These are phyloP conservation scores for Vulpes ferrilata DNA, from an alignment of 2,113 vertebrate species.

Conservation along the genomic window DNA sequence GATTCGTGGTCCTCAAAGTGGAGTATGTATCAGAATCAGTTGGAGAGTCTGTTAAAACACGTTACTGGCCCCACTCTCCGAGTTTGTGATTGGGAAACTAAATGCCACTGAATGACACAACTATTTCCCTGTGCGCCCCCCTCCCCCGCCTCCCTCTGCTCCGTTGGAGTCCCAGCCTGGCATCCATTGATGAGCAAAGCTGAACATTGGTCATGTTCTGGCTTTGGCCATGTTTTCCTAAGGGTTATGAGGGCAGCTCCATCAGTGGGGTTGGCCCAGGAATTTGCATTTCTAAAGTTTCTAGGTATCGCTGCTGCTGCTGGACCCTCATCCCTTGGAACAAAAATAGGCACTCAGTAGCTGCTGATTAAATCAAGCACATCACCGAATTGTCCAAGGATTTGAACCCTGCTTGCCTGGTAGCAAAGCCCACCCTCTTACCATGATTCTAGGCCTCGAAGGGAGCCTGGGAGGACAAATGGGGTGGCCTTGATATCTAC, in stretches of 20 bases:
- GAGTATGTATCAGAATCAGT: neutral
- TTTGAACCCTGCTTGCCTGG: neutral
- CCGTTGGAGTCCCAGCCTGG: neutral
- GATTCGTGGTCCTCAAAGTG: neutral
- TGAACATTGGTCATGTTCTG: neutral
- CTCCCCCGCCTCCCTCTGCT: neutral
- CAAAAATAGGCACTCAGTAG: neutral
- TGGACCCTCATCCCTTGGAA: neutral
- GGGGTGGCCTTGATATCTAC: neutral
- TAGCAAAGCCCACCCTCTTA: neutral
- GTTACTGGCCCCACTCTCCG: neutral
- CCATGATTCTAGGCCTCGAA: neutral
- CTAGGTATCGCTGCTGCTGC: neutral
- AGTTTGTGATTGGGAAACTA: slow-evolving; percentile 1
- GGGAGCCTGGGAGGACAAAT: neutral
- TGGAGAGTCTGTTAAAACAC: neutral
- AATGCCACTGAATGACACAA: neutral
- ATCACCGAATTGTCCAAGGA: neutral
- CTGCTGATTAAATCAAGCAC: neutral
- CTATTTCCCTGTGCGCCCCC: neutral
- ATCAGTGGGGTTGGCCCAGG: neutral
- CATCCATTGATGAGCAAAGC: neutral
- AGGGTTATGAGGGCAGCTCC: neutral
- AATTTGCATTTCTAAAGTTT: slow-evolving; percentile 40
- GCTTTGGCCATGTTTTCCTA: neutral